Percentiles rank a stretch among this genome's conserved stretches.
These are phyloP conservation scores for Xylocopa sonorina DNA, from an alignment of 1,140 invertebrate genomes.

Conservation along the genomic window DNA sequence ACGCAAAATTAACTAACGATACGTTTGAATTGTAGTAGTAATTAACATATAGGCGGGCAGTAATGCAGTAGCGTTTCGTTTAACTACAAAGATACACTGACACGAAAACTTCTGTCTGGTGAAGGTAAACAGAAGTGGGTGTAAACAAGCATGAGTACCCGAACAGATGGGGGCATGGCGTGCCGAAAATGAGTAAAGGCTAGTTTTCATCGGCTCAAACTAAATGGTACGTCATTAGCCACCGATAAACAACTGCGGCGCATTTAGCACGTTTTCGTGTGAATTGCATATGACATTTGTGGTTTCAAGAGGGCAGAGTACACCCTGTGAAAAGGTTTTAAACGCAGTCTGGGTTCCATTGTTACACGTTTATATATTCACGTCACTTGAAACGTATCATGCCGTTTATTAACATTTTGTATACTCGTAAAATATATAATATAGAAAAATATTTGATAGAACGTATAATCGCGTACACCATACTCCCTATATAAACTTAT, in stretches of 20 bases:
- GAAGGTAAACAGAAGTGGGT: not conserved
- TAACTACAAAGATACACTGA: conserved; percentile 16
- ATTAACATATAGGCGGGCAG: not conserved
- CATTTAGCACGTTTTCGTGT: not conserved
- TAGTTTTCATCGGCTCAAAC: conserved; percentile 22
- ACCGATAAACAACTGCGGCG: conserved; percentile 29
- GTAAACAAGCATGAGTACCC: conserved; percentile 14
- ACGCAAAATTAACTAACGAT: conserved; percentile 31
- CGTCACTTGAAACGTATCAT: not conserved
- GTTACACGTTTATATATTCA: not conserved
- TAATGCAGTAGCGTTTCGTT: conserved; percentile 37
- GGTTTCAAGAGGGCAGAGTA: not conserved
- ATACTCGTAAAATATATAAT: not conserved
- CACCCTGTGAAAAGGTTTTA: not conserved
- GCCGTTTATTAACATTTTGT: not conserved
- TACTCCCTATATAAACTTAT: no score
- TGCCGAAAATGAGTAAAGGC: conserved; percentile 41
- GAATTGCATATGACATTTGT: not conserved
- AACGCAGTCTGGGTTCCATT: not conserved
- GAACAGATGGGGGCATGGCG: conserved; percentile 1
- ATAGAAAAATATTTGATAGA: not conserved
- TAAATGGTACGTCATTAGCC: conserved; percentile 32
- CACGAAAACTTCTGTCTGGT: conserved; percentile 37
- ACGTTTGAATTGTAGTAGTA: not conserved
- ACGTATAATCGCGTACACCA: no score